Conservation (phyloP, 2,113 vertebrate species). For the Tragelaphus buxtoni region DNA sequence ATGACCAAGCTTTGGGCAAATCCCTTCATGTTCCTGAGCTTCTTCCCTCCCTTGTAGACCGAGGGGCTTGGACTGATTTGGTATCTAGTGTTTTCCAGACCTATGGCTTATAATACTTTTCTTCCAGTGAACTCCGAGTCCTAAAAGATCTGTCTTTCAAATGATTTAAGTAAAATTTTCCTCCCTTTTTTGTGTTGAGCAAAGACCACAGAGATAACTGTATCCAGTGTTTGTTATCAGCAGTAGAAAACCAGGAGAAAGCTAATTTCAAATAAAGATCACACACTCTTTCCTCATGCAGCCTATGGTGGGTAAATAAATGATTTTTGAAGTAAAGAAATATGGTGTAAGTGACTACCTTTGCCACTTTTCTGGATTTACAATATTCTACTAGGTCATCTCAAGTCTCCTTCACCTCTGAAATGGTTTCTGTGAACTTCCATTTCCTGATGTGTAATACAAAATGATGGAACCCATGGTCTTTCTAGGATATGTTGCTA, state of each 20-base stretch:
- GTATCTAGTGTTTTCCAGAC: background rate
- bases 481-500: background rate
- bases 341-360: background rate
- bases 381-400: background rate
- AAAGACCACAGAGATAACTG: background rate
- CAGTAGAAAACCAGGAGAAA: background rate
- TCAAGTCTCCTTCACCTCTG: background rate
- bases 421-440: background rate
- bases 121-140: background rate
- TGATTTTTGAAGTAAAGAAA: background rate
- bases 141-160: conserved; percentile 19
- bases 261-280: background rate
- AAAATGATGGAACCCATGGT: background rate
- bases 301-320: background rate
- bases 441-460: background rate
- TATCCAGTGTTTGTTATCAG: background rate
- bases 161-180: background rate
- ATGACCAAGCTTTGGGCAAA: background rate
- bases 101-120: background rate
- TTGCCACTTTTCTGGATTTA: background rate
- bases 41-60: background rate
- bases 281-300: background rate
- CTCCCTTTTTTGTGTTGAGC: background rate
- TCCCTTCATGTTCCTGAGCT: background rate
- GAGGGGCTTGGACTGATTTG: background rate